Percentiles rank a stretch among this genome's conserved stretches.
Conservation (phyloP, 53 echinoderm and acorn worm genomes). For the Paelopatides confundens region DNA sequence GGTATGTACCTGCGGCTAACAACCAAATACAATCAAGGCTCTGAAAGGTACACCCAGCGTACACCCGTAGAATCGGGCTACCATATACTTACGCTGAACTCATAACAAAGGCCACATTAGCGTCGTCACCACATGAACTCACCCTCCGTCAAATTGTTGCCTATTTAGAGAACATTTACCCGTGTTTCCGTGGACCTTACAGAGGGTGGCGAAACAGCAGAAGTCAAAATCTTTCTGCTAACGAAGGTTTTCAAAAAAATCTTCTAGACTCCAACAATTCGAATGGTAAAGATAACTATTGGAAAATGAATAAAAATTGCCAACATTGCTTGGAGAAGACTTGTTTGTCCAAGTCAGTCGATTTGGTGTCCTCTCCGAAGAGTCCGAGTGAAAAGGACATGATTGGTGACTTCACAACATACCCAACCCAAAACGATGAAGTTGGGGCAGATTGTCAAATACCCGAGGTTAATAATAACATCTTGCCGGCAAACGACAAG, state of each 20-base stretch:
- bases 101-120: constrained; percentile 48
- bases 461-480: too few species aligned
- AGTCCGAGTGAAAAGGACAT: too few species aligned
- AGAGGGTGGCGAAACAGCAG: constrained; percentile 63
- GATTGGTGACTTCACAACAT: too few species aligned
- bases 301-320: constrained; percentile 71
- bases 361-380: too few species aligned
- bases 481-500: too few species aligned
- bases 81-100: constrained; percentile 66
- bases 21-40: too few species aligned
- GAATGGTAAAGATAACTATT: constrained; percentile 63
- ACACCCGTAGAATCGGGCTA: constrained; percentile 57
- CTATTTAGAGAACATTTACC: constrained; percentile 28
- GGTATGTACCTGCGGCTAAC: too few species aligned
- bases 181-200: constrained; percentile 57
- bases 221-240: constrained; percentile 61
- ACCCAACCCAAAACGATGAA: too few species aligned
- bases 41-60: constrained; percentile 52
- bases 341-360: too few species aligned
- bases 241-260: constrained; percentile 57
- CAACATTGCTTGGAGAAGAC: constrained; percentile 49
- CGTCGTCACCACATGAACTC: constrained; percentile 28
- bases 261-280: too few species aligned
- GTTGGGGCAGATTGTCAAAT: too few species aligned
- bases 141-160: constrained; percentile 55